Evolutionary conservation across 2,113 vertebrate species (phyloP).

Genomic region (Herpetotheres cachinnans): DNA sequence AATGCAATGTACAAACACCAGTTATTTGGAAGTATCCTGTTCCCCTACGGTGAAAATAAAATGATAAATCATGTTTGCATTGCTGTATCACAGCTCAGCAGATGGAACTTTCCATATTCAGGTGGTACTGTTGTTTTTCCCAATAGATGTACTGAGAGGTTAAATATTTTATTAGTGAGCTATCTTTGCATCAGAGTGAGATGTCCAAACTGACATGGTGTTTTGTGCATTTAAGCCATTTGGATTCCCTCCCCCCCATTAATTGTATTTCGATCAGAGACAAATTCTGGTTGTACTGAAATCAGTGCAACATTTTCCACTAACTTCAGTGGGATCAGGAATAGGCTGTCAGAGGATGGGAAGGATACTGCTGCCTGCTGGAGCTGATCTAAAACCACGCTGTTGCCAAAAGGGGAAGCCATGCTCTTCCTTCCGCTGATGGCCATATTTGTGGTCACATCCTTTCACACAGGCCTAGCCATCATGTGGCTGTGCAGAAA

Average conservation of each 20-base stretch:
- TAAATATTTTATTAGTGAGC: conserved; percentile 5
- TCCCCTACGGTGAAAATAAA: conserved; percentile 37
- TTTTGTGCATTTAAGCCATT: neutral
- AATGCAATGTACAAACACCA: conserved; percentile 42
- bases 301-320: neutral
- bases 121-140: neutral
- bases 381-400: neutral
- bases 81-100: neutral
- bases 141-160: neutral
- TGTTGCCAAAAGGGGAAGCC: neutral
- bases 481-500: neutral
- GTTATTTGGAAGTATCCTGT: neutral
- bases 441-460: neutral
- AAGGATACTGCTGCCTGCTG: neutral
- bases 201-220: fast-evolving
- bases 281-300: neutral
- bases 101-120: neutral
- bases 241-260: neutral
- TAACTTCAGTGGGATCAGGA: neutral
- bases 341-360: neutral
- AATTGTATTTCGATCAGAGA: neutral
- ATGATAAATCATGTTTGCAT: neutral
- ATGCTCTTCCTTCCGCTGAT: neutral
- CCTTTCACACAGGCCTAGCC: neutral
- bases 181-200: neutral